Evolutionary conservation across 1,140 invertebrate genomes (phyloP).

Genomic region (Drepana arcuata): DNA sequence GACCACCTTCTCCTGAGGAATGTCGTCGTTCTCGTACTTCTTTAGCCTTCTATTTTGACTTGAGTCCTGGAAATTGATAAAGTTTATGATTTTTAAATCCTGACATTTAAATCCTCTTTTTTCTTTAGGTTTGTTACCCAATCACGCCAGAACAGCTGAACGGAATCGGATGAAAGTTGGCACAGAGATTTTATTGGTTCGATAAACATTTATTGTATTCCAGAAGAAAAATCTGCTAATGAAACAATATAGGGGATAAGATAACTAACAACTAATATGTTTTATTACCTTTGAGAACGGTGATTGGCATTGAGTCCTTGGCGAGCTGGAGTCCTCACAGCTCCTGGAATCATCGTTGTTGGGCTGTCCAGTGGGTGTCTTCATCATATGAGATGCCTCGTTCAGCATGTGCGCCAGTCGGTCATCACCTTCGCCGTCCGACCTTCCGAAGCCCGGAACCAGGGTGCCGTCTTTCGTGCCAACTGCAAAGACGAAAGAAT

Average conservation of each 20-base stretch:
- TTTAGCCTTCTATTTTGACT: constrained; percentile 83
- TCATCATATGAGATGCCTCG: constrained; percentile 87
- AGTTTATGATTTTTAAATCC: no score
- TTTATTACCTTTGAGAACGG: constrained; percentile 79
- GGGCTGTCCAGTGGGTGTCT: constrained; percentile 55
- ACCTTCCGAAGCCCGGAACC: constrained; percentile 78
- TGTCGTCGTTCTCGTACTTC: constrained; percentile 94
- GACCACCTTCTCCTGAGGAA: constrained; percentile 97
- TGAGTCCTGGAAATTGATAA: constrained; percentile 61
- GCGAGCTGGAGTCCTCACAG: constrained; percentile 88
- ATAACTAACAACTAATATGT: no score
- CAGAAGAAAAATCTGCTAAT: no score
- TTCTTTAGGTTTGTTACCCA: no score
- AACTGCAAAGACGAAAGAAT: constrained; percentile 65
- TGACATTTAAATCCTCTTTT: no score
- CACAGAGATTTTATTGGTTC: no score
- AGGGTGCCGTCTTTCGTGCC: constrained; percentile 84
- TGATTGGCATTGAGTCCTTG: constrained; percentile 81
- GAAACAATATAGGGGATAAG: no score
- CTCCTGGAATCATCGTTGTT: constrained; percentile 77
- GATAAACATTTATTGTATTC: no score
- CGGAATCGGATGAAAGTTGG: no score
- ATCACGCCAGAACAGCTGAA: no score
- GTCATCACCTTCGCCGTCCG: constrained; percentile 90
- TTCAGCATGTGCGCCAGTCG: constrained; percentile 93